Evolutionary conservation across 2,888 invertebrate genomes (phyloP).

Genomic region (Parascotia fuliginaria): DNA sequence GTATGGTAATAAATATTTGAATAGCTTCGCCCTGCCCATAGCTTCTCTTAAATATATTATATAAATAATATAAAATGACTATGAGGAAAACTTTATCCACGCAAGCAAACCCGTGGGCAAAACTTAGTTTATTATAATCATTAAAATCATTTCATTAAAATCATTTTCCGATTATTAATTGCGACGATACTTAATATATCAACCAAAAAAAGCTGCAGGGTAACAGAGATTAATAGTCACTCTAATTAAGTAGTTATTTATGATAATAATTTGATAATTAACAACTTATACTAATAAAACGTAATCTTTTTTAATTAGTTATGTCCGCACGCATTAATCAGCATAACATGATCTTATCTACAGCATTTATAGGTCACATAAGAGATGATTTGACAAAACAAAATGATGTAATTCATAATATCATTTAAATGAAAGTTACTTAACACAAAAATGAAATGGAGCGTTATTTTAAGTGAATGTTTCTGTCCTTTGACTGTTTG

Average conservation of each 20-base stretch:
- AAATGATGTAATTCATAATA: conserved; percentile 25
- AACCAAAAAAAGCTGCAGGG: neutral
- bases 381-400: neutral
- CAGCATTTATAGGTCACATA: conserved; percentile 15
- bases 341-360: neutral
- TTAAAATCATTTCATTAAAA: too few species aligned
- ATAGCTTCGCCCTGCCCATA: too few species aligned
- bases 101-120: too few species aligned
- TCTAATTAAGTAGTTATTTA: neutral
- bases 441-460: conserved; percentile 37
- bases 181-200: too few species aligned
- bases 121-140: too few species aligned
- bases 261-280: neutral
- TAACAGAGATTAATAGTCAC: neutral
- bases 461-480: conserved; percentile 79
- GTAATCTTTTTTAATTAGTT: neutral
- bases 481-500: conserved; percentile 79
- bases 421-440: conserved; percentile 17
- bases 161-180: too few species aligned
- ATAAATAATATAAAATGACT: too few species aligned
- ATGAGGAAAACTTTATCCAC: too few species aligned
- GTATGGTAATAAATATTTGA: too few species aligned
- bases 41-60: too few species aligned
- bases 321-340: too few species aligned
- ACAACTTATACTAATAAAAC: neutral